These are phyloP conservation scores for Hyles lineata DNA, from an alignment of 2,888 invertebrate species.

Conservation along the genomic window DNA sequence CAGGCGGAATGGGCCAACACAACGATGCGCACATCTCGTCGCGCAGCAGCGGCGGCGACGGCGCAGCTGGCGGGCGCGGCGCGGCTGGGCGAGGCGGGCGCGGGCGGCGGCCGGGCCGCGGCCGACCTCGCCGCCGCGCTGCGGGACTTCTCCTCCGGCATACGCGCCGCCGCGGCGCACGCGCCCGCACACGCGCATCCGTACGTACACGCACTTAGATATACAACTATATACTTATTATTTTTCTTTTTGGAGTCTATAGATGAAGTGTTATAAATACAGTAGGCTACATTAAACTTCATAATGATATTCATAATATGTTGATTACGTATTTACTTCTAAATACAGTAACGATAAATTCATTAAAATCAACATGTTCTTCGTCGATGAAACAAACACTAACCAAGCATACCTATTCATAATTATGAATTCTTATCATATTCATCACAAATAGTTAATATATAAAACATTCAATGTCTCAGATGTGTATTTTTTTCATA, in stretches of 20 bases:
- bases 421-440: too few relatives aligned
- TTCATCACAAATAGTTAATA: too few relatives aligned
- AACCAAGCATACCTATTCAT: not conserved
- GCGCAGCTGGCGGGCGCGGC: constrained; percentile 95
- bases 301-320: too few relatives aligned
- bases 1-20: constrained; percentile 80
- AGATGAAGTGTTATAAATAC: too few relatives aligned
- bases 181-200: constrained; percentile 42
- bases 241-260: not conserved
- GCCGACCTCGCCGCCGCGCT: constrained; percentile 90
- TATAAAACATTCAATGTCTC: too few relatives aligned
- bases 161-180: constrained; percentile 90
- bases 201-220: not conserved
- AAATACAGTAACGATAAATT: too few relatives aligned
- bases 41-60: constrained; percentile 92
- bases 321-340: too few relatives aligned
- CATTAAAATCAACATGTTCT: too few relatives aligned
- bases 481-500: not conserved
- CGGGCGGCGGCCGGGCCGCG: constrained; percentile 91
- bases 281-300: too few relatives aligned
- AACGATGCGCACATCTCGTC: constrained; percentile 80
- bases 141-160: constrained; percentile 89
- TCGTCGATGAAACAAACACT: too few relatives aligned
- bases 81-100: constrained; percentile 91
- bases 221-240: too few relatives aligned